phyloP scores from a whole-genome alignment of 2,888 invertebrate species.

The Callyntrura sp. region DNA sequence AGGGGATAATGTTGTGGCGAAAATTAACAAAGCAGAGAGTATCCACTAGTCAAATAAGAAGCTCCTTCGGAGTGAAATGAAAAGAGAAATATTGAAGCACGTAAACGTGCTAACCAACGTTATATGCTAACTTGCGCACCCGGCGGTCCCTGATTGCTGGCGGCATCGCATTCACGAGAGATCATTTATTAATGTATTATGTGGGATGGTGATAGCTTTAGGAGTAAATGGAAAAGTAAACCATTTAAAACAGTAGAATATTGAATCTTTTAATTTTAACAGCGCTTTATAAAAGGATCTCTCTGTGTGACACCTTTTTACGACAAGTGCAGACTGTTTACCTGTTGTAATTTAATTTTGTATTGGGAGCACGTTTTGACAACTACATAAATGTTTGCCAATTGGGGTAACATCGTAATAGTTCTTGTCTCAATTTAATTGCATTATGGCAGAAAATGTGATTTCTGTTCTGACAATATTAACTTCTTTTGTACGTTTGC shows the following conservation, averaged over 20 bases:
- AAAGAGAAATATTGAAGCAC: not conserved
- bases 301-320: not conserved
- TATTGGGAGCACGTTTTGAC: not conserved
- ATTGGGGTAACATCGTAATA: too few species aligned
- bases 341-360: not conserved
- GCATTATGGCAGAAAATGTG: too few species aligned
- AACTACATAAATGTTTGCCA: too few species aligned
- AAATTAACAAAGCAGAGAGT: not conserved
- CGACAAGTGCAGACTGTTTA: not conserved
- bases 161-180: not conserved
- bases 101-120: not conserved
- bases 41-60: not conserved
- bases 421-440: too few species aligned
- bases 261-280: not conserved
- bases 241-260: not conserved
- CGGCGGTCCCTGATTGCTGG: constrained; percentile 1
- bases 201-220: not conserved
- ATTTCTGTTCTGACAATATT: too few species aligned
- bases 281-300: not conserved
- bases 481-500: too few species aligned
- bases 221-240: constrained; percentile 4
- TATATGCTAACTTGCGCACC: not conserved
- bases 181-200: not conserved
- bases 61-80: not conserved
- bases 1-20: not conserved